Base-by-base conservation (phyloP, 2,797 vertebrate genomes). In the Perodicticus potto region DNA sequence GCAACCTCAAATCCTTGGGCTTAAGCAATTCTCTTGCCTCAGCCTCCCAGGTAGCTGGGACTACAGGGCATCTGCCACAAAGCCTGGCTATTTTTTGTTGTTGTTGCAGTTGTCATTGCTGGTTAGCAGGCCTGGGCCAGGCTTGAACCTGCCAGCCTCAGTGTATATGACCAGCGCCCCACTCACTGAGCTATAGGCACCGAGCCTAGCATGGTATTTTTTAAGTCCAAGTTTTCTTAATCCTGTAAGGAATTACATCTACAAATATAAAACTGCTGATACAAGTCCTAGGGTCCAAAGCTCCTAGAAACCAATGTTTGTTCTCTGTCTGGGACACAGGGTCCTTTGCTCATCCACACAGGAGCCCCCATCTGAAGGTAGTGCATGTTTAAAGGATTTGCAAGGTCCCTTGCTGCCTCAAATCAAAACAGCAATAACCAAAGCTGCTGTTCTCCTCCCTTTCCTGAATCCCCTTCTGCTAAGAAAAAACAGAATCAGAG, bases 401-500 rank as follows among this genome's bases (percentile, higher is more conserved):
- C 17, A 32, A 27, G 53, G 59, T 77, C 92, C 61, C 69, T 81
- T 74, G 65, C 61, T 34, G 72, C 19, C 10, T 43, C 29, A 53
- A 72, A 85, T 57, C 70, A 65, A 90, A 93, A 80, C 8, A 40
- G 83, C 63, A 53, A 40, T 40, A 72, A 72, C 84, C 61, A 69
- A 53, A 70, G 70, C 77, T 87, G 12, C 20, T 29, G 25, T 73
- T 89, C 16, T 10, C 19, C 9, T 94, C 74, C 12, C 16, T 40
- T 92, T 84, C 72, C 37, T 73, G n/a, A 32, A 5, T 19, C 57
- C n/a, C 25, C 45, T 65, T 45, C 67, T 43, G 25, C 85, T 76
- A 65, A 43, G 37, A 88, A 73, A 73, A 92, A 94, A 59, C 16
- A 16, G 43, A 86, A 29, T 88, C 86, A 53, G 59, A 57, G 86